Evolutionary conservation across 2,888 invertebrate genomes (phyloP), one percentile per base, ranked within the genome.

Genomic region (Homarus gammarus): DNA sequence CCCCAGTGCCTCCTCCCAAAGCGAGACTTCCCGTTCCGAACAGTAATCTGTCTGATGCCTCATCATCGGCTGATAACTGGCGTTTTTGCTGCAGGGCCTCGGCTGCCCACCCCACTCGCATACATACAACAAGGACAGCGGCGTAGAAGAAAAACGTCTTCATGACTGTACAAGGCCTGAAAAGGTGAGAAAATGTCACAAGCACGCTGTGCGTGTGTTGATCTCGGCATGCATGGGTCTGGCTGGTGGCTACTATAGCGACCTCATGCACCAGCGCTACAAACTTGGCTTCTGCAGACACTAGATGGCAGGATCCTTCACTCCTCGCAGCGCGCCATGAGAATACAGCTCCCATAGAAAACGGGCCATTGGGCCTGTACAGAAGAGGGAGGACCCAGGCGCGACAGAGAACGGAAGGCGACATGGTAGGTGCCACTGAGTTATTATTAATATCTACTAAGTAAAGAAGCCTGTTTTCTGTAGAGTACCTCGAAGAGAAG

Each of bases 71-170:
- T 73, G 70, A 73, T 27, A 68, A 82, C 77, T 73, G 75, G 73
- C 12, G 56, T 44, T 84, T 78, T 73, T 84, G 83, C 84, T 84
- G 79, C 89, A 75, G 79, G 89, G 84, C 84, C 73, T 89, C 84
- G 84, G 89, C 84, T 84, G 84, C 89, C 89, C 89, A 79, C 84
- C 84, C 89, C 73, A 89, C 84, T 79, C 89, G 79, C 89, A 89
- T 84, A 85, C 89, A 89, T 79, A 89, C 64, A 84, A 89, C 89
- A 84, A 89, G 84, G 84, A 89, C 89, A 89, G 89, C 89, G 61
- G 84, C 89, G 89, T 61, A 87, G 87, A 89, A 85, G 84, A 89
- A 84, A 84, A 89, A 89, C 70, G 84, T 81, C 89, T 89, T 89
- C 89, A 89, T 89, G 84, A 84, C 44, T 89, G 84, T 75, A 84